phyloP scores from a whole-genome alignment of 2,113 vertebrate species.

The Nibea albiflora region DNA sequence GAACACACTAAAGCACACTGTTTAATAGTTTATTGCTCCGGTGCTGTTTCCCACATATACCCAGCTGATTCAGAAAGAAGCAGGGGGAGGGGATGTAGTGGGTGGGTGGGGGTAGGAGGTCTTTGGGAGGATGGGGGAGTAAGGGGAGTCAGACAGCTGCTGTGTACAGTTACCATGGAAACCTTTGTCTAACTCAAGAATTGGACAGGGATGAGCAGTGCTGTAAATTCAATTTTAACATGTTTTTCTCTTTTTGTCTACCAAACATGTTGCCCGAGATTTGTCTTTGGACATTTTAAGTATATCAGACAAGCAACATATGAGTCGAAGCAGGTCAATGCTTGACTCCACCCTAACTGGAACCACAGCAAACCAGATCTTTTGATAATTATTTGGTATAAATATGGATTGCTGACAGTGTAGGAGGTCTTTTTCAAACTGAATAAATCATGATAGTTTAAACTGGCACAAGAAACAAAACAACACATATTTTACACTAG shows the following conservation, averaged over 20 bases:
- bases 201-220: slow-evolving; percentile 2
- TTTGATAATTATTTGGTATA: not conserved
- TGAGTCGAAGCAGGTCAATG: not conserved
- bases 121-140: slow-evolving; percentile 21
- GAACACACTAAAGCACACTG: slow-evolving; percentile 27
- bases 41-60: slow-evolving; percentile 30
- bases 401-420: not conserved
- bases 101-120: slow-evolving; percentile 32
- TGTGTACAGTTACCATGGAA: slow-evolving; percentile 81
- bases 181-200: slow-evolving; percentile 78
- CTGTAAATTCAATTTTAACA: slow-evolving; percentile 17
- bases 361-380: not conserved
- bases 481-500: not conserved
- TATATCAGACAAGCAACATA: not conserved
- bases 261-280: slow-evolving; percentile 4
- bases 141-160: slow-evolving; percentile 59
- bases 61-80: slow-evolving; percentile 49
- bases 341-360: not conserved
- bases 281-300: slow-evolving; percentile 12
- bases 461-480: not conserved
- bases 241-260: not conserved
- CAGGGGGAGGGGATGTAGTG: slow-evolving; percentile 20
- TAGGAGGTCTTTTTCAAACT: not conserved
- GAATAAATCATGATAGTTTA: not conserved
- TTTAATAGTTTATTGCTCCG: slow-evolving; percentile 62